Conservation (phyloP, 2,888 invertebrate species). For the Cenopis cana region DNA sequence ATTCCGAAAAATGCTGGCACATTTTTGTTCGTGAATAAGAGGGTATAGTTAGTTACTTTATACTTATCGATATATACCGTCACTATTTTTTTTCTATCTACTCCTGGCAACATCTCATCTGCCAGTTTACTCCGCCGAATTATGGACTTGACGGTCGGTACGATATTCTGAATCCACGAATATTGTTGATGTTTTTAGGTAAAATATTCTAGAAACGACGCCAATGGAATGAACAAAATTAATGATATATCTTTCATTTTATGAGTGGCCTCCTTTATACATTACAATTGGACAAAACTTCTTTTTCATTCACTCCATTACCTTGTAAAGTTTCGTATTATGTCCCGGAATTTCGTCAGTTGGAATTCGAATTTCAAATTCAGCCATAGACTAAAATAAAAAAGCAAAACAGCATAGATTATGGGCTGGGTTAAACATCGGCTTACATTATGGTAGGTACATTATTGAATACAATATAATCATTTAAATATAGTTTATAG, state of each 20-base stretch:
- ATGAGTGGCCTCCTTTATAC: too few relatives aligned
- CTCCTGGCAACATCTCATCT: too few relatives aligned
- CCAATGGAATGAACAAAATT: neutral
- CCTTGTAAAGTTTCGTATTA: neutral
- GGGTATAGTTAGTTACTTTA: too few relatives aligned
- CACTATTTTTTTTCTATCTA: too few relatives aligned
- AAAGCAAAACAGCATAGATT: conserved; percentile 42
- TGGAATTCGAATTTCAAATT: conserved; percentile 21
- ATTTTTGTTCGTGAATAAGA: too few relatives aligned
- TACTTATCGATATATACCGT: too few relatives aligned
- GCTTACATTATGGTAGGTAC: conserved; percentile 54
- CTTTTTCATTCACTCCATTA: neutral
- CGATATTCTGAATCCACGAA: too few relatives aligned
- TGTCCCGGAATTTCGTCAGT: neutral
- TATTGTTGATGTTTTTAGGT: neutral
- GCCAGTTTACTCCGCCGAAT: too few relatives aligned
- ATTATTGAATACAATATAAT: conserved; percentile 61
- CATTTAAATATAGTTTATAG: conserved; percentile 62
- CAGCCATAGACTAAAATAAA: conserved; percentile 36
- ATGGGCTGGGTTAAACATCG: conserved; percentile 43
- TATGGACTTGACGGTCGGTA: too few relatives aligned
- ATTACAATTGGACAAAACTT: too few relatives aligned
- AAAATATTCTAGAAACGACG: neutral
- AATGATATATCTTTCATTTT: neutral
- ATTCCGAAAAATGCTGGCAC: too few relatives aligned